Evolutionary conservation across 2,797 vertebrate genomes (phyloP).

Genomic region (Oceanodroma leucorhoa): DNA sequence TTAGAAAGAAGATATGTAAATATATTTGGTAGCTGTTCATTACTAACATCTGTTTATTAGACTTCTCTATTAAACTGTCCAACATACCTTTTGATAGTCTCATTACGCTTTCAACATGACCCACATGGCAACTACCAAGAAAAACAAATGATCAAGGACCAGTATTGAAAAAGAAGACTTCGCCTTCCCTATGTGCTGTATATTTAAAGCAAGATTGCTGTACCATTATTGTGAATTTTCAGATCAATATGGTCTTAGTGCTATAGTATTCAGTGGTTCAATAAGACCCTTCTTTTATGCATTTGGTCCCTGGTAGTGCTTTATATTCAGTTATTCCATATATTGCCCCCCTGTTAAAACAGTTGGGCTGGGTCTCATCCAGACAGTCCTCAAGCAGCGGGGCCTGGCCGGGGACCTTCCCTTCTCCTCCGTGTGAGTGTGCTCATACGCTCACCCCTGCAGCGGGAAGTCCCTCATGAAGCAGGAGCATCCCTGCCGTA

Average conservation of each 20-base stretch:
- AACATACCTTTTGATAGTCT: slow-evolving; percentile 30
- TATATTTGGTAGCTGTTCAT: slow-evolving; percentile 20
- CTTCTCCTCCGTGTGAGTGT: not conserved
- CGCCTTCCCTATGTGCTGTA: rapidly evolving
- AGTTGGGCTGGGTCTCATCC: not conserved
- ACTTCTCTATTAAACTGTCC: slow-evolving; percentile 35
- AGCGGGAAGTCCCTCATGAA: not conserved
- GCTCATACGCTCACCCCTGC: not conserved
- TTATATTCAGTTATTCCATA: not conserved
- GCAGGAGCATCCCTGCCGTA: not conserved
- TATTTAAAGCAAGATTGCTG: not conserved
- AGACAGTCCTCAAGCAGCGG: not conserved
- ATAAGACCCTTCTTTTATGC: not conserved
- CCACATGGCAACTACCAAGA: not conserved
- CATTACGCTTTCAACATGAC: not conserved
- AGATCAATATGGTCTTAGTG: not conserved
- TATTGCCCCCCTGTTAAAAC: not conserved
- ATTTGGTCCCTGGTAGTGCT: not conserved
- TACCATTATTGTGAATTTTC: not conserved
- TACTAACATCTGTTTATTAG: slow-evolving; percentile 40
- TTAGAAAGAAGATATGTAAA: slow-evolving; percentile 31
- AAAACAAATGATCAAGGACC: not conserved
- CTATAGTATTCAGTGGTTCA: not conserved
- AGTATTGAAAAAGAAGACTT: not conserved
- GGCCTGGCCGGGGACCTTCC: not conserved